phyloP scores from a whole-genome alignment of 2,113 vertebrate genomes.

The Spheniscus mendiculus region DNA sequence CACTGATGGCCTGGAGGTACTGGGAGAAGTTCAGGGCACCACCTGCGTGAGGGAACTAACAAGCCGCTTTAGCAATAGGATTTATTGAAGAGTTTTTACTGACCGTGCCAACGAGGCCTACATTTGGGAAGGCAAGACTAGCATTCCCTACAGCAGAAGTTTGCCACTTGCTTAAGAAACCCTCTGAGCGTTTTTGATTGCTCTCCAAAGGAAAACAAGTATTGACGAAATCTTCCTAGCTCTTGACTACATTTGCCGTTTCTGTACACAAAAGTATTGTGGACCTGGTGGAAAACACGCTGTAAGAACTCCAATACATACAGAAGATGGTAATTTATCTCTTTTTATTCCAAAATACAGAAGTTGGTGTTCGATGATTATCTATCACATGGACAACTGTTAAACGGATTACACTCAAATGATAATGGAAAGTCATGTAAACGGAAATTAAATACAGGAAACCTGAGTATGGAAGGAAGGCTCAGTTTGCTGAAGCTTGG shows the following conservation, averaged over 20 bases:
- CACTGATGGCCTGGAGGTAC: neutral
- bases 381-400: neutral
- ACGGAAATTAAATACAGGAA: conserved; percentile 25
- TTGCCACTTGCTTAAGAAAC: neutral
- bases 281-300: neutral
- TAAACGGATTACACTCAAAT: neutral
- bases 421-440: neutral
- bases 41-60: neutral
- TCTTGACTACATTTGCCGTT: neutral
- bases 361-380: neutral
- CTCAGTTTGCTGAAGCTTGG: neutral
- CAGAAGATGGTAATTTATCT: neutral
- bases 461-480: neutral
- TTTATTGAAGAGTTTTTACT: neutral
- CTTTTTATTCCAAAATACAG: neutral
- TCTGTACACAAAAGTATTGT: fast-evolving
- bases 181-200: neutral
- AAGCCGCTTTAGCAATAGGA: neutral
- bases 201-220: neutral
- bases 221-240: neutral
- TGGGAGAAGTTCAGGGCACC: neutral
- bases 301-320: neutral
- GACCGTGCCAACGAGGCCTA: too few species aligned
- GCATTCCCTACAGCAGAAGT: neutral
- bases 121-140: neutral